phyloP scores from a whole-genome alignment of 1,140 invertebrate species.

The Drosophila baimaii region DNA sequence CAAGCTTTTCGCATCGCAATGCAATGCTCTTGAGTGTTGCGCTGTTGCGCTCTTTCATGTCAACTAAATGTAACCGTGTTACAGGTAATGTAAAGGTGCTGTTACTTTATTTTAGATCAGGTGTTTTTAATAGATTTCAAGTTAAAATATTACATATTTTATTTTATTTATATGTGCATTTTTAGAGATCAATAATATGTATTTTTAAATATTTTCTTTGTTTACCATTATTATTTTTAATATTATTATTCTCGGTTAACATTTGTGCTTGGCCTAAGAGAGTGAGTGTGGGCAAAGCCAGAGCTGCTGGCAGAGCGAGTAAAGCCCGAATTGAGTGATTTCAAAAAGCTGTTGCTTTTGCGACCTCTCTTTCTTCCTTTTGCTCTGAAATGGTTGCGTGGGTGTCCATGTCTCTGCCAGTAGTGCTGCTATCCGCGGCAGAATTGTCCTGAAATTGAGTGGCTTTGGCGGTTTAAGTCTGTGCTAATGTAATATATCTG shows the following conservation, averaged over 20 bases:
- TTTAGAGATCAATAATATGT: no score
- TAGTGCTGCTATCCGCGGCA: no score
- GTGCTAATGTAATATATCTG: no score
- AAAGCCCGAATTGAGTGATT: not conserved
- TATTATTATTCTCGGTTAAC: not conserved
- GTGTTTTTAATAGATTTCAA: not conserved
- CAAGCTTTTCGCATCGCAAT: not conserved
- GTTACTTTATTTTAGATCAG: not conserved
- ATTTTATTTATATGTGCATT: no score
- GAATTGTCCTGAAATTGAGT: no score
- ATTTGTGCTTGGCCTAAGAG: not conserved
- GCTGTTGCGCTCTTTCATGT: conserved; percentile 1
- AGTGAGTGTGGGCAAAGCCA: not conserved
- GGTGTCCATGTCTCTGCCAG: no score
- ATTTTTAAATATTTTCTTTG: no score
- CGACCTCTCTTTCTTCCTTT: not conserved
- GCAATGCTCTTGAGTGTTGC: conserved; percentile 11
- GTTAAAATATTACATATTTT: not conserved
- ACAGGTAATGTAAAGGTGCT: conserved; percentile 2
- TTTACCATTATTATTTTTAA: not conserved
- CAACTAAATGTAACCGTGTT: not conserved
- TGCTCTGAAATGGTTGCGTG: not conserved
- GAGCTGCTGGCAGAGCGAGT: not conserved
- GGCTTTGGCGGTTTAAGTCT: no score
- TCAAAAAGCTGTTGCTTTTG: conserved; percentile 3